Evolutionary conservation across 1,140 invertebrate genomes (phyloP).

Genomic region (Pseudobourletiella spinata): DNA sequence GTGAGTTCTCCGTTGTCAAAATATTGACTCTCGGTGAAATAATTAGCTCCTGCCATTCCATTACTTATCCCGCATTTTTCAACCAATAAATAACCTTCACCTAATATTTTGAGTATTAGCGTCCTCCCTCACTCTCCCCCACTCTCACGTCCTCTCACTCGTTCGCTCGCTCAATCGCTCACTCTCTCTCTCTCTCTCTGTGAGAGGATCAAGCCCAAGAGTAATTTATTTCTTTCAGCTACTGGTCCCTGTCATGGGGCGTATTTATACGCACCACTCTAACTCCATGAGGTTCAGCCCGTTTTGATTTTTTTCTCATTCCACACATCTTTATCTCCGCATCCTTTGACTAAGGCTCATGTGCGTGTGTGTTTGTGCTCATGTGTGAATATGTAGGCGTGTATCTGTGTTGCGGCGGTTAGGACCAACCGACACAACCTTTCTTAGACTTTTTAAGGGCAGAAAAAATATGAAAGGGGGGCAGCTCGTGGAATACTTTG

Average conservation of each 20-base stretch:
- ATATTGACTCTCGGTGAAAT: conserved; percentile 34
- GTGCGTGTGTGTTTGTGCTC: too few relatives aligned
- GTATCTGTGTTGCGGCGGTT: too few relatives aligned
- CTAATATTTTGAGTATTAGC: conserved; percentile 1
- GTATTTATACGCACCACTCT: background rate
- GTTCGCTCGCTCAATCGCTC: background rate
- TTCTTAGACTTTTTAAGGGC: too few relatives aligned
- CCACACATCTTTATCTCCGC: too few relatives aligned
- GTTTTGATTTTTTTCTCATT: too few relatives aligned
- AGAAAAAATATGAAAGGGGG: too few relatives aligned
- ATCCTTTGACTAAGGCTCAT: too few relatives aligned
- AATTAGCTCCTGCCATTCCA: conserved; percentile 29
- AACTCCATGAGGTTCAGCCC: too few relatives aligned
- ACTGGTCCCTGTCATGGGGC: background rate
- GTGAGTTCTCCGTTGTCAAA: conserved; percentile 29
- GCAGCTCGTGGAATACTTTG: too few relatives aligned
- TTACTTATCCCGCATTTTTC: conserved; percentile 33
- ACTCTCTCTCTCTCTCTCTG: background rate
- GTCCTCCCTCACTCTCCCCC: background rate
- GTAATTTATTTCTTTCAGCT: background rate
- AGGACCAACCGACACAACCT: too few relatives aligned
- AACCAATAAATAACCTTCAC: conserved; percentile 29
- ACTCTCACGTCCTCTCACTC: background rate
- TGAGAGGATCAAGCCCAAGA: too few relatives aligned
- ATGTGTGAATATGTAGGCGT: too few relatives aligned